Conservation (phyloP, 2,888 invertebrate genomes). For the Ochropleura plecta region DNA sequence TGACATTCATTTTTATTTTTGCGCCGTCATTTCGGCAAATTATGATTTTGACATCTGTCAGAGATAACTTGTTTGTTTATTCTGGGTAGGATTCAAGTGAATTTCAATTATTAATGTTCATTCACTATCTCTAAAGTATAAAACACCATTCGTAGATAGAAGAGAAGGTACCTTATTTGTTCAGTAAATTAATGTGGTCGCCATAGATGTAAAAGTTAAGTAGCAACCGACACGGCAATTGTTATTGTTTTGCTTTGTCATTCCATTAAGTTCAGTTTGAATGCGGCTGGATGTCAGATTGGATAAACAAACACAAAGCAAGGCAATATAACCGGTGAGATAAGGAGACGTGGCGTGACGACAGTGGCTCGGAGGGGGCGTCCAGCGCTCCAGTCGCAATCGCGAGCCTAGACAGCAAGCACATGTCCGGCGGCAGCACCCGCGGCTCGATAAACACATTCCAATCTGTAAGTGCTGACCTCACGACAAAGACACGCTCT, state of each 20-base stretch:
- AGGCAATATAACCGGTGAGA: constrained; percentile 11
- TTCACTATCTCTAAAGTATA: too few species aligned
- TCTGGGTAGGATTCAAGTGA: too few species aligned
- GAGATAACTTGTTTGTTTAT: too few species aligned
- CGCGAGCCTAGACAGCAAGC: background rate
- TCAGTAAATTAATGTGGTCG: constrained; percentile 20
- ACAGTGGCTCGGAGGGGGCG: constrained; percentile 1
- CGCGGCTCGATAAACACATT: background rate
- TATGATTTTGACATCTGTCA: too few species aligned
- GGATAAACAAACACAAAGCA: constrained; percentile 4
- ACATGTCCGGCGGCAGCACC: background rate
- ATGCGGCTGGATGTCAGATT: constrained; percentile 15
- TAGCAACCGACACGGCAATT: constrained; percentile 43
- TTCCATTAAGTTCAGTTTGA: constrained; percentile 14
- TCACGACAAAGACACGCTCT: background rate
- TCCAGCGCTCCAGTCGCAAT: background rate
- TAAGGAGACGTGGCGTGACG: constrained; percentile 32
- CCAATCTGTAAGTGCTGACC: constrained; percentile 27
- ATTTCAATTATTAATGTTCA: too few species aligned
- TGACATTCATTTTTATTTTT: too few species aligned
- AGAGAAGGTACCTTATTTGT: constrained; percentile 7
- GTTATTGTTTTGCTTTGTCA: constrained; percentile 46
- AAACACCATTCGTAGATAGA: background rate
- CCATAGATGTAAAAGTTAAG: constrained; percentile 23
- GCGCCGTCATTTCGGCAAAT: too few species aligned